Base-by-base conservation (phyloP, 2,797 vertebrate genomes). In the Merluccius polli region DNA sequence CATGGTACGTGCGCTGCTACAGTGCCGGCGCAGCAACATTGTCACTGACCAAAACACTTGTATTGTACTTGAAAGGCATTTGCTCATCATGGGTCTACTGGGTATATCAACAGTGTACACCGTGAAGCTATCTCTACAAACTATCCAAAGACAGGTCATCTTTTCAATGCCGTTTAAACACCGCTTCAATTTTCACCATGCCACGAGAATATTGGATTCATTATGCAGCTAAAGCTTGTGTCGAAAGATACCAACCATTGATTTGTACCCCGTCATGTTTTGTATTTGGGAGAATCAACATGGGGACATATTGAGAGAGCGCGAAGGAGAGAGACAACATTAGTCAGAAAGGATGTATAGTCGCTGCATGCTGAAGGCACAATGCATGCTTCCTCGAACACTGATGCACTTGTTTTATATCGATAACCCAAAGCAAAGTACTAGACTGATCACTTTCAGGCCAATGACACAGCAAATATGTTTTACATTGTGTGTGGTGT, bases 1-100 rank as follows among this genome's bases (percentile, higher is more conserved):
- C 97, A 85, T 99, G 98, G 98, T 99, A 96, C 91, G 65, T 59
- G 32, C 35, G 38, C 31, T 8, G 21, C 52, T n/a, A 21, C 44
- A 48, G 44, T 13, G 44, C 44, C 44, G 21, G 24, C 4, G 11
- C 24, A 18, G 65, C 65, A 30, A 24, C 24, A 15, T 18, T 69
- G 59, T 27, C 24, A 12, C 52, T 0, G 7, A 9, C 52, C 7
- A 21, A 59, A 59, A 9, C 21, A 10, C 24, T 12, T 27, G 59
- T 3, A 8, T 11, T 9, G n/a, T 13, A 11, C 59, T 16, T 65
- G 59, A 59, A 59, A 15, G 21, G 48, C 21, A n/a, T 7, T 18
- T 59, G 52, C 52, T 59, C 21, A 2, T 24, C 7, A 59, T 8
- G 52, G 52, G 52, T 8, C n/a, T 24, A 24, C 18, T 59, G 21